A percentile compares a stretch with the other conserved stretches of the same genome.
Conservation (phyloP, 1,140 invertebrate genomes). For the Leptonema lineaticorne region DNA sequence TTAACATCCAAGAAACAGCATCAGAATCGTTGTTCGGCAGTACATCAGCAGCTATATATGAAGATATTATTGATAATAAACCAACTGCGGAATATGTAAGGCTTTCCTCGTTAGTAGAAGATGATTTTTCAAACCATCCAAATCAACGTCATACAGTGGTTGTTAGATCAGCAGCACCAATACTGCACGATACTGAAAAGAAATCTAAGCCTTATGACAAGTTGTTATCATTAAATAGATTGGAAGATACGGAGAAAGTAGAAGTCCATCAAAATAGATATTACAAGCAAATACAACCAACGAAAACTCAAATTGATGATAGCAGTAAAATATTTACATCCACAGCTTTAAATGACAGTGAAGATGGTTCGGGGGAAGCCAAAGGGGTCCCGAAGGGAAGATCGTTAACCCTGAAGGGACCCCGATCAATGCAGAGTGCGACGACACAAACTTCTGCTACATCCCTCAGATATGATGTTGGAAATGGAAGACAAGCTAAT, state of each 20-base stretch:
- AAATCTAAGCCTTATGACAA: slow-evolving; percentile 51
- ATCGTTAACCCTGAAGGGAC: slow-evolving; percentile 63
- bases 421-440: slow-evolving; percentile 51
- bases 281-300: slow-evolving; percentile 51
- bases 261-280: slow-evolving; percentile 54
- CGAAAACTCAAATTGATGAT: slow-evolving; percentile 45
- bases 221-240: slow-evolving; percentile 47
- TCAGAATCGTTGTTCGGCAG: slow-evolving; percentile 52
- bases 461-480: slow-evolving; percentile 43
- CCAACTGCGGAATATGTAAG: slow-evolving; percentile 41
- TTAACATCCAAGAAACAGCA: slow-evolving; percentile 44
- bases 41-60: slow-evolving; percentile 47
- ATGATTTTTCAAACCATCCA: slow-evolving; percentile 31
- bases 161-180: slow-evolving; percentile 49
- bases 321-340: slow-evolving; percentile 22
- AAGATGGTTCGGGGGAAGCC: slow-evolving; percentile 66
- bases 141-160: slow-evolving; percentile 44
- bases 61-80: slow-evolving; percentile 46
- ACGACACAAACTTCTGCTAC: slow-evolving; percentile 50
- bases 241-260: slow-evolving; percentile 49
- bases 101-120: slow-evolving; percentile 31
- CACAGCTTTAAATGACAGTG: slow-evolving; percentile 8
- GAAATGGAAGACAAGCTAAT: slow-evolving; percentile 55
- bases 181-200: slow-evolving; percentile 42
- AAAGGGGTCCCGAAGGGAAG: slow-evolving; percentile 67